phyloP scores from a whole-genome alignment of 1,140 invertebrate genomes.

The Anastrepha obliqua region DNA sequence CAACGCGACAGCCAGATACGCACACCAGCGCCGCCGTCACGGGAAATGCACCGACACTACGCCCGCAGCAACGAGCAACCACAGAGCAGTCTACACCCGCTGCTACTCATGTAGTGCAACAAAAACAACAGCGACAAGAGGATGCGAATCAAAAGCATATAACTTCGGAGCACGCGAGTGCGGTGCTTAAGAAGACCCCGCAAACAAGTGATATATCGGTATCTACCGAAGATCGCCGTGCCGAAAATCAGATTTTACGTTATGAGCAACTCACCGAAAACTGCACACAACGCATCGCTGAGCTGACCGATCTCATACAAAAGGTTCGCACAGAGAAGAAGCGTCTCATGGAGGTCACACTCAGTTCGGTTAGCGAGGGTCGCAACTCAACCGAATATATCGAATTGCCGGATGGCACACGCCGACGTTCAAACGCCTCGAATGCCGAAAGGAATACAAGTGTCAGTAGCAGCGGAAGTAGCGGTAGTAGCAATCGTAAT shows the following conservation, averaged over 20 bases:
- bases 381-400: constrained; percentile 71
- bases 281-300: constrained; percentile 69
- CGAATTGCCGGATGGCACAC: constrained; percentile 61
- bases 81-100: neutral
- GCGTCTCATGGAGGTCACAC: constrained; percentile 68
- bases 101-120: neutral
- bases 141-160: neutral
- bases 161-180: neutral
- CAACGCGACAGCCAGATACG: neutral
- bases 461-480: constrained; percentile 36
- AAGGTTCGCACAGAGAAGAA: constrained; percentile 72
- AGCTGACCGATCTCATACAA: constrained; percentile 67
- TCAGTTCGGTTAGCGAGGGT: constrained; percentile 69
- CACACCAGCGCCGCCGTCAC: neutral
- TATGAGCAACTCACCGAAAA: constrained; percentile 68
- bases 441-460: neutral
- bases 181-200: neutral
- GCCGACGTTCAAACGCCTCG: constrained; percentile 40
- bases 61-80: neutral
- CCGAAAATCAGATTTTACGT: constrained; percentile 60
- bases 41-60: neutral
- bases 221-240: neutral
- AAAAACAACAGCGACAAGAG: neutral
- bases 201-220: neutral
- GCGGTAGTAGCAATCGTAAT: neutral